These are phyloP conservation scores for Centruroides vittatus DNA, from an alignment of 1,140 invertebrate genomes.

Conservation along the genomic window DNA sequence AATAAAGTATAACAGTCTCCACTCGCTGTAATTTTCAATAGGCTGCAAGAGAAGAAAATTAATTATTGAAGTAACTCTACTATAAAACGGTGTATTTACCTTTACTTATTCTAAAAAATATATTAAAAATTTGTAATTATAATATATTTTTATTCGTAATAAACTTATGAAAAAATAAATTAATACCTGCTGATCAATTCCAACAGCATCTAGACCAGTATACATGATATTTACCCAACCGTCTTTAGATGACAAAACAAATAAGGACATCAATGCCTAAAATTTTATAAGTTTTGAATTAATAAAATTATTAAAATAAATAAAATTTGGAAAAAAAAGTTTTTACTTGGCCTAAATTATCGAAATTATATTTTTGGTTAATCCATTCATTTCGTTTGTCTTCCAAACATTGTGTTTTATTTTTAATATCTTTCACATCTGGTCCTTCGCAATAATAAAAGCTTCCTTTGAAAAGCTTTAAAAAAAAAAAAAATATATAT, in stretches of 20 bases:
- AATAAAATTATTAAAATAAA: slow-evolving; percentile 5
- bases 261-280: slow-evolving; percentile 84
- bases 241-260: slow-evolving; percentile 90
- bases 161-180: background rate
- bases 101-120: too few species aligned
- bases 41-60: slow-evolving; percentile 47
- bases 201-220: slow-evolving; percentile 94
- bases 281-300: background rate
- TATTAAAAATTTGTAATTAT: background rate
- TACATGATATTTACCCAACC: slow-evolving; percentile 99
- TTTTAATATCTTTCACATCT: slow-evolving; percentile 58
- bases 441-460: slow-evolving; percentile 58
- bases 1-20: slow-evolving; percentile 96
- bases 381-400: slow-evolving; percentile 66
- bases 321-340: background rate
- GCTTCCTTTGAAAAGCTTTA: slow-evolving; percentile 66
- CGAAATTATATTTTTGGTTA: slow-evolving; percentile 98
- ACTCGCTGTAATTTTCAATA: slow-evolving; percentile 95
- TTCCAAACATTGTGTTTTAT: slow-evolving; percentile 70
- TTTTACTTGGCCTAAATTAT: slow-evolving; percentile 85
- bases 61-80: too few species aligned
- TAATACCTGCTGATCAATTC: slow-evolving; percentile 71
- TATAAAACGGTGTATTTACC: too few species aligned
- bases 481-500: too few species aligned
- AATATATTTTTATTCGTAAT: background rate